phyloP scores from a whole-genome alignment of 1,140 invertebrate genomes.

The Atta texana region DNA sequence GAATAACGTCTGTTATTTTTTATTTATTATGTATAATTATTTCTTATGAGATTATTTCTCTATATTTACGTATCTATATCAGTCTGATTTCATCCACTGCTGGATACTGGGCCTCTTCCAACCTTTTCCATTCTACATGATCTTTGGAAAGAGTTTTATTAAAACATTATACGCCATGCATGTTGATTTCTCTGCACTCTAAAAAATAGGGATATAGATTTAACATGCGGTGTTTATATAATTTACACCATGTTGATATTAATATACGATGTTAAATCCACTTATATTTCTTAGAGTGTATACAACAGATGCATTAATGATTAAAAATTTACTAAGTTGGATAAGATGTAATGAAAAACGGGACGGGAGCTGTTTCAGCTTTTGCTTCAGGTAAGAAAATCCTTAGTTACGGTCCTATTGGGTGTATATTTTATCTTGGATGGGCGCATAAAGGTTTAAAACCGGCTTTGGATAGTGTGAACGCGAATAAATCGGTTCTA shows the following conservation, averaged over 20 bases:
- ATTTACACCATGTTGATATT: too few species aligned
- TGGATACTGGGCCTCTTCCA: too few species aligned
- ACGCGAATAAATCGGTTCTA: conserved; percentile 57
- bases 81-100: too few species aligned
- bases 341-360: background rate
- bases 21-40: background rate
- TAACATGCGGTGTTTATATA: too few species aligned
- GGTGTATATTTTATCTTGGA: conserved; percentile 38
- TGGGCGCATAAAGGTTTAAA: conserved; percentile 46
- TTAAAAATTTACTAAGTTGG: background rate
- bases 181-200: too few species aligned
- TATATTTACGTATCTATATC: too few species aligned
- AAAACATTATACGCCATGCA: too few species aligned
- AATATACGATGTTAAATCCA: too few species aligned
- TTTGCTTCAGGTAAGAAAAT: conserved; percentile 34
- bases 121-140: too few species aligned
- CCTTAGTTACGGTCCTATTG: conserved; percentile 20
- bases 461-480: conserved; percentile 39
- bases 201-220: too few species aligned
- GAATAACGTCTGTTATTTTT: background rate
- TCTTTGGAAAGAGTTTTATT: too few species aligned
- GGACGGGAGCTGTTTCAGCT: background rate
- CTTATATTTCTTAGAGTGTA: too few species aligned
- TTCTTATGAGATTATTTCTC: background rate
- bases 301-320: background rate